phyloP scores from a whole-genome alignment of 2,113 vertebrate genomes.

The Panthera tigris region DNA sequence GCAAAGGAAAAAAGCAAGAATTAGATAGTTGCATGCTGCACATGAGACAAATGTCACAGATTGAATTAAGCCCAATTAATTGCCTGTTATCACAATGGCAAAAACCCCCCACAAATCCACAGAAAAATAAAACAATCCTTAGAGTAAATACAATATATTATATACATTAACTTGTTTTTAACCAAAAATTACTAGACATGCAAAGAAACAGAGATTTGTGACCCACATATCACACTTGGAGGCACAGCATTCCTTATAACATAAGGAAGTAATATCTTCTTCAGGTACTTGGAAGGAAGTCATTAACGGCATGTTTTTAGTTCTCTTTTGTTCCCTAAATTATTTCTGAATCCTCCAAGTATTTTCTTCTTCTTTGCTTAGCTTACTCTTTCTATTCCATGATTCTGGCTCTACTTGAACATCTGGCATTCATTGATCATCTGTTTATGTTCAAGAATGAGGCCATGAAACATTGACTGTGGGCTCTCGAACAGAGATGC shows the following conservation, averaged over 20 bases:
- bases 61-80: not conserved
- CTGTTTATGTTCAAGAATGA: not conserved
- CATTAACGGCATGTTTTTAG: not conserved
- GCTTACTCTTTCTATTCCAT: not conserved
- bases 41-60: not conserved
- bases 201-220: not conserved
- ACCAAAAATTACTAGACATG: not conserved
- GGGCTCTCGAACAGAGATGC: not conserved
- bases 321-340: not conserved
- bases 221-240: not conserved
- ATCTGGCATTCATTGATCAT: not conserved
- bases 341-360: not conserved
- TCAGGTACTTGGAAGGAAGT: not conserved
- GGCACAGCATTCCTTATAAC: not conserved
- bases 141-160: not conserved
- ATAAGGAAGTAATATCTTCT: not conserved
- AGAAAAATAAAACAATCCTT: not conserved
- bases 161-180: not conserved
- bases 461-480: not conserved
- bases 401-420: not conserved
- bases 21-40: not conserved
- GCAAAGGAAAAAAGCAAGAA: not conserved
- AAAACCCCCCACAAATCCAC: not conserved
- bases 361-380: not conserved
- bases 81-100: not conserved